Evolutionary conservation across 2,797 vertebrate genomes (phyloP).

Genomic region (Urocyon cinereoargenteus): DNA sequence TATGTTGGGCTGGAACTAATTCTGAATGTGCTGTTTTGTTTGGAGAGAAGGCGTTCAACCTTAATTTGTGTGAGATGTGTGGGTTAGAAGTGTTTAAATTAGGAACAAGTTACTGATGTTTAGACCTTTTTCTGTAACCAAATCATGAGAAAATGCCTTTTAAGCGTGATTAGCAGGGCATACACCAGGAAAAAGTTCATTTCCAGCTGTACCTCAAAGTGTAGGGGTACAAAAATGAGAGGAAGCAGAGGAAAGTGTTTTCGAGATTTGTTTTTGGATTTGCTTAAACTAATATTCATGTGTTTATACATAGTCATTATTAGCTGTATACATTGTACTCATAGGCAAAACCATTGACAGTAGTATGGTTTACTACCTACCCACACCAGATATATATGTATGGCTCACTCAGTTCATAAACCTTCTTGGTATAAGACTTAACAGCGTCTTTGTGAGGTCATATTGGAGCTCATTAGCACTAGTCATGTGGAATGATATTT

Average conservation of each 20-base stretch:
- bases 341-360: background rate
- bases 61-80: slow-evolving; percentile 22
- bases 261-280: background rate
- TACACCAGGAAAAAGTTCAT: background rate
- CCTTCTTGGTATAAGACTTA: background rate
- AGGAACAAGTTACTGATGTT: slow-evolving; percentile 53
- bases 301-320: background rate
- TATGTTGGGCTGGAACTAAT: background rate
- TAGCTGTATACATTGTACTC: background rate
- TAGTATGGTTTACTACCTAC: background rate
- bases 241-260: background rate
- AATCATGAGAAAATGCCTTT: slow-evolving; percentile 55
- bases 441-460: background rate
- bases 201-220: slow-evolving; percentile 23
- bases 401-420: background rate
- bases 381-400: too few relatives aligned
- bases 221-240: slow-evolving; percentile 20
- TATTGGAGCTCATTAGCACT: background rate
- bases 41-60: background rate
- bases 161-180: slow-evolving; percentile 51
- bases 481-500: background rate
- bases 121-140: background rate
- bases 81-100: slow-evolving; percentile 46
- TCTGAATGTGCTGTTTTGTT: slow-evolving; percentile 70
- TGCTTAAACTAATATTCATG: background rate